Conservation (phyloP, 2,113 vertebrate genomes). For the Cebidichthys violaceus region DNA sequence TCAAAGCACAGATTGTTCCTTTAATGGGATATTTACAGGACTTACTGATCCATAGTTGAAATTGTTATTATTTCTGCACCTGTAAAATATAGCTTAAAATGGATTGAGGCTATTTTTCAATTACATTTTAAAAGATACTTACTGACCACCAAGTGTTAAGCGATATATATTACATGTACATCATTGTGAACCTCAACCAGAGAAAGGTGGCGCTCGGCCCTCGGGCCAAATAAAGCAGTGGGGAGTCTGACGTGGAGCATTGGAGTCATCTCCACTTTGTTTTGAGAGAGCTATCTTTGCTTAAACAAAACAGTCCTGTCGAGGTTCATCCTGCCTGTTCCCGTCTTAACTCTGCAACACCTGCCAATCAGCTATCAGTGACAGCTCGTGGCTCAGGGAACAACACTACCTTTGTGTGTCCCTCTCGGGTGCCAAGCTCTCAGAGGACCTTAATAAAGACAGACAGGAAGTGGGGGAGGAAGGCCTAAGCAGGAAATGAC, state of each 20-base stretch:
- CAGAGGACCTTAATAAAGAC: slow-evolving; percentile 86
- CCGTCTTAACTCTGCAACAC: slow-evolving; percentile 79
- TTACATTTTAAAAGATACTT: not conserved
- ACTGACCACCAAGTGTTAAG: slow-evolving; percentile 8
- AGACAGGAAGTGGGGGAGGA: slow-evolving; percentile 89
- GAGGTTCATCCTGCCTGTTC: slow-evolving; percentile 64
- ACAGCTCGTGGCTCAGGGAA: slow-evolving; percentile 76
- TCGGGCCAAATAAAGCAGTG: slow-evolving; percentile 38
- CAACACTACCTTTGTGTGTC: slow-evolving; percentile 87
- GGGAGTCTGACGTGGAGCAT: slow-evolving; percentile 42
- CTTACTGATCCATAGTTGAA: not conserved
- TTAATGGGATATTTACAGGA: not conserved
- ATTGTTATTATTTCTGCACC: not conserved
- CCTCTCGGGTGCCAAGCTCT: slow-evolving; percentile 80
- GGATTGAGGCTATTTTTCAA: not conserved
- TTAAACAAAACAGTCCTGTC: slow-evolving; percentile 79
- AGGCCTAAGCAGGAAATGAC: slow-evolving; percentile 80
- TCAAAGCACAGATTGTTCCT: slow-evolving; percentile 12
- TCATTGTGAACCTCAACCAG: slow-evolving; percentile 40
- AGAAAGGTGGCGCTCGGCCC: slow-evolving; percentile 35
- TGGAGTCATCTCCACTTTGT: slow-evolving; percentile 72
- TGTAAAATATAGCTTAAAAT: not conserved
- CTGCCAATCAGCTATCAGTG: slow-evolving; percentile 83
- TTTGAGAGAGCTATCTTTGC: slow-evolving; percentile 77
- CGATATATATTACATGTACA: slow-evolving; percentile 13